These are phyloP conservation scores for Chloroceryle inda DNA, from an alignment of 2,797 vertebrate genomes.

Conservation along the genomic window DNA sequence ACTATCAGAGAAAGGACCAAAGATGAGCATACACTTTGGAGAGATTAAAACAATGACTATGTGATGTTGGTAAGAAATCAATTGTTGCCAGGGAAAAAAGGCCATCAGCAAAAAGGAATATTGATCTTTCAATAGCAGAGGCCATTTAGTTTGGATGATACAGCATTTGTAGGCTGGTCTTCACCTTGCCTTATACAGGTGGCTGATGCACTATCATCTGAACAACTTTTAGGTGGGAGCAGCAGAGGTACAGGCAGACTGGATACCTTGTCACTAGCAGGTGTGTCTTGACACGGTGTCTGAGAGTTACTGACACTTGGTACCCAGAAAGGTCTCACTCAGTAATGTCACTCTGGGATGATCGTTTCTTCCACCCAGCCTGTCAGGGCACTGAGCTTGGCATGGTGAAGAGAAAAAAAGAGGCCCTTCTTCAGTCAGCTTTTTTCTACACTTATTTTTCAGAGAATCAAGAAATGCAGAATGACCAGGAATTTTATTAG, in stretches of 20 bases:
- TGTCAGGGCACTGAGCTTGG: neutral
- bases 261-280: neutral
- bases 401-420: neutral
- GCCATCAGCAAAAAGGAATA: neutral
- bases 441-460: neutral
- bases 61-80: neutral
- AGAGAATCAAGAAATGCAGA: neutral
- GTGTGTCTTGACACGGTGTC: neutral
- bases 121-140: neutral
- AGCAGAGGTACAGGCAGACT: fast-evolving
- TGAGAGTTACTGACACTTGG: fast-evolving
- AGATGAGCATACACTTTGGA: neutral
- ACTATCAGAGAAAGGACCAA: neutral
- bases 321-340: neutral
- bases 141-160: neutral
- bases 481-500: neutral
- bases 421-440: neutral
- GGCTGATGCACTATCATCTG: fast-evolving
- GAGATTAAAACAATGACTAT: neutral
- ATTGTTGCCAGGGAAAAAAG: neutral
- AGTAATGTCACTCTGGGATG: neutral
- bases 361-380: neutral
- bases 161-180: neutral
- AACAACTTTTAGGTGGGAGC: neutral
- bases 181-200: neutral